Evolutionary conservation across 2,113 vertebrate genomes (phyloP).

Genomic region (Scytalopus superciliaris): DNA sequence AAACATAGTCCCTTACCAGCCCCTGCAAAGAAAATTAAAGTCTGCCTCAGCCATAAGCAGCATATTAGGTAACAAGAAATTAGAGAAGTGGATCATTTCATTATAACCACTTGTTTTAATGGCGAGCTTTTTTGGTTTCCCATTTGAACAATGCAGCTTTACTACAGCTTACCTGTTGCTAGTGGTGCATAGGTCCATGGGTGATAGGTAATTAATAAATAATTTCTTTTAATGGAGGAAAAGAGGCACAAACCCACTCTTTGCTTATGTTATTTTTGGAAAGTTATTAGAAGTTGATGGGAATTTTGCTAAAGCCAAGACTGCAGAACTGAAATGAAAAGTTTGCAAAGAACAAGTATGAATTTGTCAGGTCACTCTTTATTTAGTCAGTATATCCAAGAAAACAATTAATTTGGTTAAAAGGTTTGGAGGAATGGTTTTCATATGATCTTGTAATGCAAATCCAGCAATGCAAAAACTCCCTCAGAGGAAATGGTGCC

Average conservation of each 20-base stretch:
- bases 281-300: background rate
- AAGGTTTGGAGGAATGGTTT: slow-evolving; percentile 54
- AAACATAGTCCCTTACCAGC: too few species aligned
- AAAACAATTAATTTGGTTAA: slow-evolving; percentile 50
- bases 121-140: too few species aligned
- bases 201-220: too few species aligned
- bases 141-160: too few species aligned
- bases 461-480: slow-evolving; percentile 59
- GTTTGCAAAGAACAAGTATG: background rate
- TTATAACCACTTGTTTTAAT: too few species aligned
- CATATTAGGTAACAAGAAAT: too few species aligned
- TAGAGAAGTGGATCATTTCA: too few species aligned
- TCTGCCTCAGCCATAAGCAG: too few species aligned
- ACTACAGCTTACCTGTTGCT: too few species aligned
- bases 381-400: slow-evolving; percentile 40
- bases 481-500: slow-evolving; percentile 49
- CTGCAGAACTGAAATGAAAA: background rate
- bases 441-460: slow-evolving; percentile 48
- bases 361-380: background rate
- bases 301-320: background rate
- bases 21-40: too few species aligned
- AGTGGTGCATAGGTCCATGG: too few species aligned
- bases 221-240: too few species aligned
- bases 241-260: background rate
- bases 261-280: background rate